Evolutionary conservation across 2,113 vertebrate genomes (phyloP).

Genomic region (Polyodon spathula): DNA sequence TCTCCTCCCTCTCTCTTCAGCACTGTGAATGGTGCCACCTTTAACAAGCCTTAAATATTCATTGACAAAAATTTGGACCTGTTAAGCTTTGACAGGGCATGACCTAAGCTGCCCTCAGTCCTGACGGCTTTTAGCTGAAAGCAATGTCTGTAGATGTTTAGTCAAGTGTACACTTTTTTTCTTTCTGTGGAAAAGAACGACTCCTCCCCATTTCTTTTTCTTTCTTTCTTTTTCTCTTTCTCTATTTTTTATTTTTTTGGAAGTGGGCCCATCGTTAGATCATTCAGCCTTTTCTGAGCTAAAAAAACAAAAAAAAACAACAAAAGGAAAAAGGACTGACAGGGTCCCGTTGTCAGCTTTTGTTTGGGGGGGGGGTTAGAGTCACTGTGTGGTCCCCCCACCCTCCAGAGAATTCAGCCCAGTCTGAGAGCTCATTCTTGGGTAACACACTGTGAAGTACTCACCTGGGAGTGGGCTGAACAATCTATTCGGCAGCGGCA

Average conservation of each 20-base stretch:
- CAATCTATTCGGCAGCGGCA: too few relatives aligned
- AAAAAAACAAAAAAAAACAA: conserved; percentile 32
- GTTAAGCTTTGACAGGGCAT: conserved; percentile 62
- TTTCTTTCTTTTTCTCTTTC: conserved; percentile 51
- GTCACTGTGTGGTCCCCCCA: conserved; percentile 9
- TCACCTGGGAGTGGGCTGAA: conserved; percentile 12
- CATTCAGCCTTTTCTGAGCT: conserved; percentile 49
- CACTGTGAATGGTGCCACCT: too few relatives aligned
- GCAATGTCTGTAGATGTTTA: conserved; percentile 41
- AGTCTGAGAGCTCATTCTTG: conserved; percentile 10
- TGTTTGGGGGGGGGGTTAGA: too few relatives aligned
- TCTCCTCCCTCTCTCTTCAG: too few relatives aligned
- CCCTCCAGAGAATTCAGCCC: conserved; percentile 1
- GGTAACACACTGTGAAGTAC: conserved; percentile 10
- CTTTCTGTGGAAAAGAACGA: conserved; percentile 52
- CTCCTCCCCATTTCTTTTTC: conserved; percentile 43
- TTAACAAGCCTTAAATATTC: too few relatives aligned
- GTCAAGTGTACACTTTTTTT: conserved; percentile 52
- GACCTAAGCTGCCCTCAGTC: conserved; percentile 43
- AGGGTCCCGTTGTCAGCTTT: too few relatives aligned
- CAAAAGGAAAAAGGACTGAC: too few relatives aligned
- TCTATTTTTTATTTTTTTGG: conserved; percentile 43
- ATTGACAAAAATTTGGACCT: too few relatives aligned
- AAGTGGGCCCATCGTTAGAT: conserved; percentile 48
- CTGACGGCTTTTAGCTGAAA: conserved; percentile 51